Evolutionary conservation across 2,113 vertebrate genomes (phyloP), one percentile per base, ranked within the genome.

Genomic region (Python bivittatus): DNA sequence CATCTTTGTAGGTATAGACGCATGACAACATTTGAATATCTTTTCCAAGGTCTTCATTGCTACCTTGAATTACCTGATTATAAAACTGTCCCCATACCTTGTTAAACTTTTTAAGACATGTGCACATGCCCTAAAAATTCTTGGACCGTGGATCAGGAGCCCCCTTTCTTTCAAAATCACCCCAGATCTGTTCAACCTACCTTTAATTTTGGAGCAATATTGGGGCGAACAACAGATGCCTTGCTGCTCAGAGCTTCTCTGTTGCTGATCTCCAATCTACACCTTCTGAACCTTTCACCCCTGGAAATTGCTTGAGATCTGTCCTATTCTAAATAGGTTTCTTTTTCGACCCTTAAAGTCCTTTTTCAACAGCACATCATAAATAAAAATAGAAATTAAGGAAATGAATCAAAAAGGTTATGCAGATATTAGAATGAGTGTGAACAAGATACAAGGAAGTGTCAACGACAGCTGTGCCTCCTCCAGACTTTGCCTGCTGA

Each of bases 251-350:
- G n/a, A 38, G 13, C 2, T 79, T 38, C n/a, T 79, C n/a, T 38
- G 6, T 38, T 38, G 6, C 68, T 38, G n/a, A 72, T 72, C 15
- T 38, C n/a, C n/a, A 5, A 72, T 72, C n/a, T 1, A 60, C 89
- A 88, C 12, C 83, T 23, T 22, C 0, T 1, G 29, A 0, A 0
- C 0, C 0, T 1, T 83, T 72, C n/a, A n/a, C 4, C 11, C 25
- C 10, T 48, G 54, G 3, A 88, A 86, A 0, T 1, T 4, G 10
- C 1, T 60, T 6, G 2, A 91, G 86, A 48, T 57, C 0, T 92
- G 86, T 91, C 68, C 12, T 89, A 79, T 87, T 44, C 57, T 44
- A 25, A 3, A 3, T 1, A 25, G 17, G 22, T 20, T 3, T 88
- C 52, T 91, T 11, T 9, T 90, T 86, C 4, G 0, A 56, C 8